Percentiles rank a stretch among this genome's conserved stretches.
These are phyloP conservation scores for Sturnira hondurensis DNA, from an alignment of 2,113 vertebrate species.

Conservation along the genomic window DNA sequence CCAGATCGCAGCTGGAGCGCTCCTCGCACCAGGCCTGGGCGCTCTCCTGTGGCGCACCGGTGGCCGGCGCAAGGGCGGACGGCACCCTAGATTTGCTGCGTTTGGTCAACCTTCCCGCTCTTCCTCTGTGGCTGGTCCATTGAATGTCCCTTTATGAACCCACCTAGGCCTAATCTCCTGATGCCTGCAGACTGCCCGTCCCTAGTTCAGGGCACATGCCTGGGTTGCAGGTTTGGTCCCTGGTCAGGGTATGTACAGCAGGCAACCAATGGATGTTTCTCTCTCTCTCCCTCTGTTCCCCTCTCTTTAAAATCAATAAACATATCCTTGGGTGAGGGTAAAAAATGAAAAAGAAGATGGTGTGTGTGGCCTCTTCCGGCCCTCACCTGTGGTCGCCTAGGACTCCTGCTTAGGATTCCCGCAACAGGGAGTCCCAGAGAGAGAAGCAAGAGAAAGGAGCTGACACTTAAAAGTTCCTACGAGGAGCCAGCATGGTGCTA, in stretches of 20 bases:
- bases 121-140: not conserved
- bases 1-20: not conserved
- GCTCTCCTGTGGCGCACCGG: accelerated
- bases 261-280: too few species aligned
- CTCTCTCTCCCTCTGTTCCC: too few species aligned
- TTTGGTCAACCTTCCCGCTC: not conserved
- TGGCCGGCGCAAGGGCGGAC: not conserved
- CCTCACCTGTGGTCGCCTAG: not conserved
- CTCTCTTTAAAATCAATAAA: too few species aligned
- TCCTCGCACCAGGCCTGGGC: accelerated
- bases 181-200: not conserved
- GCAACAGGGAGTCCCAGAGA: not conserved
- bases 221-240: too few species aligned
- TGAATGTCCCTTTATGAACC: not conserved
- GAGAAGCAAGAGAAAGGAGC: not conserved
- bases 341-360: not conserved
- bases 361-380: not conserved
- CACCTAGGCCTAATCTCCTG: not conserved
- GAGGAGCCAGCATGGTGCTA: accelerated
- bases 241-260: too few species aligned
- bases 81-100: not conserved
- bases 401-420: not conserved
- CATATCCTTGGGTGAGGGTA: too few species aligned
- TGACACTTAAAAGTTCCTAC: not conserved
- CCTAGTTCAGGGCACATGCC: not conserved